Evolutionary conservation across 2,797 vertebrate species (phyloP), one percentile per base, ranked within the genome.

Genomic region (Acanthurus lineatus): DNA sequence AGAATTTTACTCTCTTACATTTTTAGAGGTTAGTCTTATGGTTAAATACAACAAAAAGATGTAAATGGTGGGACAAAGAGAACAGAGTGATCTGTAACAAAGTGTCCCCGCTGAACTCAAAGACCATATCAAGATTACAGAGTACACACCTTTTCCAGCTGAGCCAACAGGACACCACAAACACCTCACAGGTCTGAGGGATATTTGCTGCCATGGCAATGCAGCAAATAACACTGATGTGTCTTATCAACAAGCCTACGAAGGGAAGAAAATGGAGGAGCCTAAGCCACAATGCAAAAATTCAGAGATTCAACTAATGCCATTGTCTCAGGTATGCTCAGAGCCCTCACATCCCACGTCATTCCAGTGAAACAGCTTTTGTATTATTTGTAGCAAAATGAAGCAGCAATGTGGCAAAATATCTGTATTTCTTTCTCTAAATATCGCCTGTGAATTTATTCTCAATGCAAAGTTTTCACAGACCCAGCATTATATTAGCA

Each of bases 131-230:
- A 77, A 60, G 66, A 92, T 91, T 82, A 82, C 82, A 83, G 58
- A 82, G 57, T 71, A 71, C 74, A 77, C 79, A 60, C 72, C 70
- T 77, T 66, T 85, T 86, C 84, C 81, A 91, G 81, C 84, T 87
- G 82, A 85, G 86, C 85, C 79, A 82, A 73, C 56, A 78, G 77
- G 81, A 86, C 14, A 35, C 76, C 54, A 68, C 79, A 65, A 76
- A 74, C 76, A 79, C 76, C 79, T 77, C 47, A 69, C 62, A 76
- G 76, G 77, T 82, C 77, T 73, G 77, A 75, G 63, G 64, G 81
- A 88, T 78, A 64, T 69, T 82, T 69, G 84, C 86, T 86, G 73
- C 83, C 79, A 90, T 91, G 79, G 85, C 67, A 88, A 90, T 79
- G 3, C 62, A 62, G 72, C 69, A 88, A 86, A 91, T 83, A 82